These are phyloP conservation scores for Theretra japonica DNA, from an alignment of 2,888 invertebrate genomes.

Conservation along the genomic window DNA sequence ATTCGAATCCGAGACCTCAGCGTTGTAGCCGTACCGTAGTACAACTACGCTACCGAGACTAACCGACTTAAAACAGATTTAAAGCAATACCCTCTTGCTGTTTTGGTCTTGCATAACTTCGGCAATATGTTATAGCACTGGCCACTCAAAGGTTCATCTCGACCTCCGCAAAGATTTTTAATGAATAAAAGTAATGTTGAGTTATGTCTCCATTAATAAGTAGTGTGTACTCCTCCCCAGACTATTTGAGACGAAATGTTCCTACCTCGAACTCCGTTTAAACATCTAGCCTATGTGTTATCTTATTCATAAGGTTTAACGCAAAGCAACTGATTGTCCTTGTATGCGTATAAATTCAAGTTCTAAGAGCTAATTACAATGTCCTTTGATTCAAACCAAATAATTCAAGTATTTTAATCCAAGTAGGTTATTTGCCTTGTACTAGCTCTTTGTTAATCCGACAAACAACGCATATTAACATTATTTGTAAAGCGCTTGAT, in stretches of 20 bases:
- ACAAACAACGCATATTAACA: no score
- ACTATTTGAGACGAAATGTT: conserved; percentile 29
- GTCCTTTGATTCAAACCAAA: neutral
- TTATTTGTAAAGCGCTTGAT: no score
- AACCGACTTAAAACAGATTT: neutral
- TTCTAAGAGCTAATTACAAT: neutral
- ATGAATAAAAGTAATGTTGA: neutral
- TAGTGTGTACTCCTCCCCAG: neutral
- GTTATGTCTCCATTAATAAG: neutral
- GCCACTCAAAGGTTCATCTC: neutral
- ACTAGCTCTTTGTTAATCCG: no score
- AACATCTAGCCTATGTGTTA: conserved; percentile 40
- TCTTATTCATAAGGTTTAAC: conserved; percentile 42
- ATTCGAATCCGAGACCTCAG: no score
- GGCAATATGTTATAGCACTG: neutral
- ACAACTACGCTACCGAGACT: no score
- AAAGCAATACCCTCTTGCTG: no score
- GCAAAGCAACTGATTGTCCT: neutral
- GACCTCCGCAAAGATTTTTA: no score
- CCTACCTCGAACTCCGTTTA: conserved; percentile 43
- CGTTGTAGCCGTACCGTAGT: no score
- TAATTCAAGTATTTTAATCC: no score
- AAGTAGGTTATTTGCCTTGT: no score
- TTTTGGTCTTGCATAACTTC: neutral
- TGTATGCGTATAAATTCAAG: neutral